Conservation (phyloP, 1,140 invertebrate species). For the Brevipalpus yothersi region DNA sequence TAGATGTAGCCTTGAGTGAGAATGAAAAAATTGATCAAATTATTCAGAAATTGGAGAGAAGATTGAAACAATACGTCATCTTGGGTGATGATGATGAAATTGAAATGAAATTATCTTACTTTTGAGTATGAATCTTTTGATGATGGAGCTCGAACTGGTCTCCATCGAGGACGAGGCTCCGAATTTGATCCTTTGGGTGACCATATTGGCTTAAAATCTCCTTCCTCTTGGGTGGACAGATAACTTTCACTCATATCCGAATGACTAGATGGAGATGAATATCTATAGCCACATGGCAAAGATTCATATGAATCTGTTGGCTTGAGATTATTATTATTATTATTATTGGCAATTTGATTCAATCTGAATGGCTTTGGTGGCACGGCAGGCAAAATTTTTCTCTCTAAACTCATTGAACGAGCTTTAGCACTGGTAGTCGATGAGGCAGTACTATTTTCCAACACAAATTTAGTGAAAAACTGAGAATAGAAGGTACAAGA, state of each 20-base stretch:
- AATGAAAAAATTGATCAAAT: too few species aligned
- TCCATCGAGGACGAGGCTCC: not conserved
- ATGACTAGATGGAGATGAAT: not conserved
- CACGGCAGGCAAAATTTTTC: not conserved
- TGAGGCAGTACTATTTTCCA: not conserved
- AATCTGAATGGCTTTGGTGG: not conserved
- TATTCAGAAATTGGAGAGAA: too few species aligned
- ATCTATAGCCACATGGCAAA: not conserved
- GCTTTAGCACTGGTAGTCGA: not conserved
- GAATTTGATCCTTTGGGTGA: not conserved
- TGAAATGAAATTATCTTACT: too few species aligned
- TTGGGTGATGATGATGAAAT: too few species aligned
- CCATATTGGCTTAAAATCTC: not conserved
- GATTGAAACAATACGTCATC: too few species aligned
- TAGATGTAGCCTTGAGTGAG: too few species aligned
- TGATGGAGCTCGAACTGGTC: not conserved
- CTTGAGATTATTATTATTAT: not conserved
- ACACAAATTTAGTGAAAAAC: not conserved
- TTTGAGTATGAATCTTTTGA: too few species aligned
- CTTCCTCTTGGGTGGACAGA: not conserved
- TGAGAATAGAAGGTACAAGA: not conserved
- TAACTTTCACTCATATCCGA: not conserved
- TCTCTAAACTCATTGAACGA: not conserved
- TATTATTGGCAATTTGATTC: not conserved
- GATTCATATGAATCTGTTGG: not conserved